Conservation (phyloP, 2,113 vertebrate species). For the Paraplagusia blochii region DNA sequence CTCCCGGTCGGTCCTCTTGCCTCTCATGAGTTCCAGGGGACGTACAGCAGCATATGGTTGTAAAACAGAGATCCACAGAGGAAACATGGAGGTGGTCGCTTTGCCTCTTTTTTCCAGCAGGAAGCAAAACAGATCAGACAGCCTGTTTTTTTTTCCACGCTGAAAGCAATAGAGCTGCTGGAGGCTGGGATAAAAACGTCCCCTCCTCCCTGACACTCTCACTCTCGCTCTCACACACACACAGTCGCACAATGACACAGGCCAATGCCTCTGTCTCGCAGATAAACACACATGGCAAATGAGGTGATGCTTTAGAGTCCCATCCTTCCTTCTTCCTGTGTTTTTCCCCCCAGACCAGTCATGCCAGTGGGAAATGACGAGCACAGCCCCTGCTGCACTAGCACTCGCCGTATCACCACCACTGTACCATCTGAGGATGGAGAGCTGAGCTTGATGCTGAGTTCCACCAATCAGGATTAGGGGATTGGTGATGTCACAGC, state of each 20-base stretch:
- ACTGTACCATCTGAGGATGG: conserved; percentile 57
- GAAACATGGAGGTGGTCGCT: conserved; percentile 49
- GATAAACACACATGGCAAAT: conserved; percentile 20
- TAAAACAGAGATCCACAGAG: conserved; percentile 60
- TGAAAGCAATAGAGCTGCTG: conserved; percentile 59
- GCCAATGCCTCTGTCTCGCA: conserved; percentile 10
- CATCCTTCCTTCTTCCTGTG: conserved; percentile 63
- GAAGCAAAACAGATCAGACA: conserved; percentile 69
- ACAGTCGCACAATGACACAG: conserved; percentile 6
- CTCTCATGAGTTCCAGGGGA: conserved; percentile 59
- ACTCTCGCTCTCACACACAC: conserved; percentile 23
- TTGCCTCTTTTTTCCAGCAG: conserved; percentile 53
- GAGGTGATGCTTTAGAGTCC: conserved; percentile 44
- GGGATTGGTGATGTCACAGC: conserved; percentile 78
- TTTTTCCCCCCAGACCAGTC: conserved; percentile 56
- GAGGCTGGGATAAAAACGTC: conserved; percentile 57
- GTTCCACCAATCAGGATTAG: conserved; percentile 69
- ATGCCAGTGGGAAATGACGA: conserved; percentile 63
- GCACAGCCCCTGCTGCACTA: conserved; percentile 69
- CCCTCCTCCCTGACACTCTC: conserved; percentile 62
- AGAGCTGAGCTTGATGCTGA: conserved; percentile 45
- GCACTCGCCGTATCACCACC: conserved; percentile 79
- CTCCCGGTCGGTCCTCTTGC: conserved; percentile 44
- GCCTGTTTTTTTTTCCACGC: conserved; percentile 46
- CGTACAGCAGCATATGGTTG: conserved; percentile 43